Percentiles rank a stretch among this genome's conserved stretches.
Evolutionary conservation across 2,113 vertebrate genomes (phyloP).

Genomic region (Lepus timidus): DNA sequence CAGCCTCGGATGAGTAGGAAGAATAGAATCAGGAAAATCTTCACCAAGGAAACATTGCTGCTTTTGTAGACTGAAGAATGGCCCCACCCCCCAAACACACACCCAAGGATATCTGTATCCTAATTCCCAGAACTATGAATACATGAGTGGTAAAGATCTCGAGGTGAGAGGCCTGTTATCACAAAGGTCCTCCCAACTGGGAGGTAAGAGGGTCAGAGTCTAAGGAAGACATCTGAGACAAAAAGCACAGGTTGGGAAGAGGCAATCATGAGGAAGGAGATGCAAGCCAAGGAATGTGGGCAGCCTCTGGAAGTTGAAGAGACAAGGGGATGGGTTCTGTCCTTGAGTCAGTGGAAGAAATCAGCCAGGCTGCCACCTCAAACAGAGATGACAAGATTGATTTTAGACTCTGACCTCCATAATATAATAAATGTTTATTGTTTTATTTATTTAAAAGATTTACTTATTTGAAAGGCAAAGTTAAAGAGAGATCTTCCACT

Average conservation of each 20-base stretch:
- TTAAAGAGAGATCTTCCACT: too few species aligned
- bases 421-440: neutral
- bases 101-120: neutral
- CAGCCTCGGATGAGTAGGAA: neutral
- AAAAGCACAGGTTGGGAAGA: neutral
- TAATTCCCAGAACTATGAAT: neutral
- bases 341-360: neutral
- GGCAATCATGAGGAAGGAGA: neutral
- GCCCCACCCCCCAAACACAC: too few species aligned
- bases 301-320: too few species aligned
- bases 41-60: neutral
- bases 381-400: neutral
- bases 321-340: too few species aligned
- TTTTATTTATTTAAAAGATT: too few species aligned
- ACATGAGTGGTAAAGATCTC: neutral
- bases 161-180: neutral
- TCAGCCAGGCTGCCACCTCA: neutral
- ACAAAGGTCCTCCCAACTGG: neutral
- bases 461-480: too few species aligned
- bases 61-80: neutral
- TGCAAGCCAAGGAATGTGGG: too few species aligned
- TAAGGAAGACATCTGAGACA: neutral
- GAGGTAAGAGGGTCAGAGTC: neutral
- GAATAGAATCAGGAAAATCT: neutral
- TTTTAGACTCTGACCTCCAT: neutral